Evolutionary conservation across 2,113 vertebrate genomes (phyloP).

Genomic region (Psophia crepitans): DNA sequence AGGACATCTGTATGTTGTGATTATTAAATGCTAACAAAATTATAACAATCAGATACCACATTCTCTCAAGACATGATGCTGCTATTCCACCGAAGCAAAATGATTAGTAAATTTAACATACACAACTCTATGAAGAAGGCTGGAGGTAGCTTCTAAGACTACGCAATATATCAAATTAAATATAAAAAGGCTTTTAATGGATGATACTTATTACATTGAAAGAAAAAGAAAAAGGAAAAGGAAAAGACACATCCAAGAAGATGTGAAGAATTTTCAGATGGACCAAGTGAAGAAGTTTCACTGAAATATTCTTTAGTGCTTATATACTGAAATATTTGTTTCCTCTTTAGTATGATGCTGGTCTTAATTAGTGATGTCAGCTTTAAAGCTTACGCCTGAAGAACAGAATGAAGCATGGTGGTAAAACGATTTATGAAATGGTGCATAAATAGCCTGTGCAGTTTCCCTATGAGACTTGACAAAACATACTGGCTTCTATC

Average conservation of each 20-base stretch:
- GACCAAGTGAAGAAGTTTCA: not conserved
- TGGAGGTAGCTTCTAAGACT: not conserved
- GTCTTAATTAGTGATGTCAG: constrained; percentile 1
- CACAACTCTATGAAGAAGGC: not conserved
- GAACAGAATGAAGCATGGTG: constrained; percentile 30
- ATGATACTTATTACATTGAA: not conserved
- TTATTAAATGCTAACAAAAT: not conserved
- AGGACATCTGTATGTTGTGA: not conserved
- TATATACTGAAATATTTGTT: not conserved
- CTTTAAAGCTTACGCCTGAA: constrained; percentile 4
- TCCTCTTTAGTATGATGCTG: not conserved
- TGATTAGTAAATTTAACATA: not conserved
- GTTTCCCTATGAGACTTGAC: constrained; percentile 32
- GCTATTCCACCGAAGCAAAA: not conserved
- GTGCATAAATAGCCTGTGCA: constrained; percentile 21
- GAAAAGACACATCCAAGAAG: not conserved
- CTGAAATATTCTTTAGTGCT: not conserved
- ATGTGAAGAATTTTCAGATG: not conserved
- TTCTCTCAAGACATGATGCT: not conserved
- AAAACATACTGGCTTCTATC: constrained; percentile 38
- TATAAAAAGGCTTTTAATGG: not conserved
- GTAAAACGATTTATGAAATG: constrained; percentile 51
- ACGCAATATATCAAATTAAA: not conserved
- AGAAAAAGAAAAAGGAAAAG: not conserved
- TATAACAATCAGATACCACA: not conserved